These are phyloP conservation scores for Candoia aspera DNA, from an alignment of 2,113 vertebrate species.

Conservation along the genomic window DNA sequence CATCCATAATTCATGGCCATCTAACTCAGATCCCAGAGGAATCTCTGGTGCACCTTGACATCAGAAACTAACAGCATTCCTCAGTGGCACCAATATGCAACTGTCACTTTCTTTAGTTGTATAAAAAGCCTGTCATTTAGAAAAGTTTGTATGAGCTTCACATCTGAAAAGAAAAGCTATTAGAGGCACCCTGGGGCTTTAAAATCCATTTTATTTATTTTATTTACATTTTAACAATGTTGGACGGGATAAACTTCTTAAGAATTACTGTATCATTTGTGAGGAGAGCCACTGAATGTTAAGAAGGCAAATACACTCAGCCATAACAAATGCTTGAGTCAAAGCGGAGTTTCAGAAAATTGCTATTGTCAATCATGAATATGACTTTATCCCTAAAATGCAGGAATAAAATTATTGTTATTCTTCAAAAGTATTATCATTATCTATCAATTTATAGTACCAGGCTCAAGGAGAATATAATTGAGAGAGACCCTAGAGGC, in stretches of 20 bases:
- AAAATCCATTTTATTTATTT: slow-evolving; percentile 71
- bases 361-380: slow-evolving; percentile 55
- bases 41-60: slow-evolving; percentile 62
- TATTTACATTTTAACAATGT: slow-evolving; percentile 73
- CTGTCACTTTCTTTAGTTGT: slow-evolving; percentile 43
- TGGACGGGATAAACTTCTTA: slow-evolving; percentile 66
- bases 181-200: slow-evolving; percentile 59
- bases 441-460: slow-evolving; percentile 1
- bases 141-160: slow-evolving; percentile 56
- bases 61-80: slow-evolving; percentile 62
- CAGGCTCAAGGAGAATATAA: slow-evolving; percentile 34
- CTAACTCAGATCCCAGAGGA: slow-evolving; percentile 63
- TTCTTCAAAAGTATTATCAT: slow-evolving; percentile 20
- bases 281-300: slow-evolving; percentile 58
- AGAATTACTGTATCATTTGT: slow-evolving; percentile 64
- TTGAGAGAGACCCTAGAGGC: background rate
- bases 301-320: slow-evolving; percentile 56
- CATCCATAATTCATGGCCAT: slow-evolving; percentile 70
- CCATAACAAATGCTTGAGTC: slow-evolving; percentile 46
- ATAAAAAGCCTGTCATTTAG: slow-evolving; percentile 49
- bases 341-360: slow-evolving; percentile 59
- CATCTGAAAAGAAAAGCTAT: slow-evolving; percentile 63
- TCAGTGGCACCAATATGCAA: slow-evolving; percentile 45
- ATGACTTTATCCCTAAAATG: slow-evolving; percentile 27
- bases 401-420: slow-evolving; percentile 31